Conservation (phyloP, 1,140 invertebrate species). For the Drosophila sulfurigaster region DNA sequence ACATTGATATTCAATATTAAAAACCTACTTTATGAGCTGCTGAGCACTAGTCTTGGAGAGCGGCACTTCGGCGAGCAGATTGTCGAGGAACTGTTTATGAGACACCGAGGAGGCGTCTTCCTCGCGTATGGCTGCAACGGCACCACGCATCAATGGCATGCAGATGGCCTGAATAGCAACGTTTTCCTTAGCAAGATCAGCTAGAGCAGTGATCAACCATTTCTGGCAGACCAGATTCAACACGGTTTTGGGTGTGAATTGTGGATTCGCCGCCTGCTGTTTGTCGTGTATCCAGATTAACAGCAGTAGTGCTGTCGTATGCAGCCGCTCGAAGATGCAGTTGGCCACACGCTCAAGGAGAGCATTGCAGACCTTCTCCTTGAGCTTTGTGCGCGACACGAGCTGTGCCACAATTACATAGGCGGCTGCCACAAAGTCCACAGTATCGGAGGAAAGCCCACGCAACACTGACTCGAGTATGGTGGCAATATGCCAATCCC, state of each 20-base stretch:
- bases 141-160: slow-evolving; percentile 59
- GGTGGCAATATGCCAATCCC: slow-evolving; percentile 89
- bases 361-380: slow-evolving; percentile 87
- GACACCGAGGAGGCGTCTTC: slow-evolving; percentile 23
- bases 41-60: slow-evolving; percentile 68
- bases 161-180: slow-evolving; percentile 67
- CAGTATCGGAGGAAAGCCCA: slow-evolving; percentile 88
- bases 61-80: slow-evolving; percentile 60
- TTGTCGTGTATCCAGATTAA: slow-evolving; percentile 88
- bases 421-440: slow-evolving; percentile 90
- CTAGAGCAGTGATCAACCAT: slow-evolving; percentile 61
- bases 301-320: slow-evolving; percentile 85
- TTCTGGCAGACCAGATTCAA: slow-evolving; percentile 68
- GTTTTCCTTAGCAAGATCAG: slow-evolving; percentile 60
- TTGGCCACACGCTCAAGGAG: slow-evolving; percentile 64
- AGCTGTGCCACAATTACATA: slow-evolving; percentile 91
- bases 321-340: slow-evolving; percentile 67
- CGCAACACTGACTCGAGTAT: slow-evolving; percentile 89
- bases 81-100: slow-evolving; percentile 65
- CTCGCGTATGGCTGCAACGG: slow-evolving; percentile 58
- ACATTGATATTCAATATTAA: background rate
- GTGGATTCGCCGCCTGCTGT: slow-evolving; percentile 81
- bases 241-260: slow-evolving; percentile 76
- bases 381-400: slow-evolving; percentile 88
- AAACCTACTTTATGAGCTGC: slow-evolving; percentile 85